These are phyloP conservation scores for Callipepla californica DNA, from an alignment of 2,113 vertebrate species.

Conservation along the genomic window DNA sequence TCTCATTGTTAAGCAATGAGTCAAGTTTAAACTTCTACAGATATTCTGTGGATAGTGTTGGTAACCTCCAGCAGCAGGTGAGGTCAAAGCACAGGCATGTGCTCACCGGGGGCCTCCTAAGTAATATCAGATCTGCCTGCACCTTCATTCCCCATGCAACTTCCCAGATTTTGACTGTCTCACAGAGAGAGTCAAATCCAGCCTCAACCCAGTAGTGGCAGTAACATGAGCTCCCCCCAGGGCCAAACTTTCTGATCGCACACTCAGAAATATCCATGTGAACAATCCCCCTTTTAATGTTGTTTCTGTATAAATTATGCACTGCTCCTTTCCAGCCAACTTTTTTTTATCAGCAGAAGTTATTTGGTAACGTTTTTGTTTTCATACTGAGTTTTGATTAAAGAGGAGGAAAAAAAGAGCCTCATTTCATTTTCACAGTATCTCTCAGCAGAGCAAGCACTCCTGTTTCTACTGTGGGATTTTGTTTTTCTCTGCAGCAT, in stretches of 20 bases:
- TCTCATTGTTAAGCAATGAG: slow-evolving; percentile 17
- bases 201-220: slow-evolving; percentile 57
- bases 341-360: slow-evolving; percentile 45
- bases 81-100: slow-evolving; percentile 50
- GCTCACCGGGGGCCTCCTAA: slow-evolving; percentile 35
- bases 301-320: slow-evolving; percentile 64
- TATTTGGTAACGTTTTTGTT: slow-evolving; percentile 67
- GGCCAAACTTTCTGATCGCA: slow-evolving; percentile 56
- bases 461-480: slow-evolving; percentile 72
- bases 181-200: slow-evolving; percentile 55
- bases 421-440: slow-evolving; percentile 68
- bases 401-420: slow-evolving; percentile 48
- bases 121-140: slow-evolving; percentile 53
- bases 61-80: slow-evolving; percentile 43
- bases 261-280: slow-evolving; percentile 56
- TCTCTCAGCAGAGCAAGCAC: slow-evolving; percentile 44
- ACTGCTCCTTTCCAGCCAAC: slow-evolving; percentile 36
- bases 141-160: slow-evolving; percentile 33
- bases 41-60: background rate
- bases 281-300: slow-evolving; percentile 49
- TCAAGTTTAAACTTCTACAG: slow-evolving; percentile 42
- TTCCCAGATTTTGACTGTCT: slow-evolving; percentile 55
- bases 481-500: slow-evolving; percentile 68
- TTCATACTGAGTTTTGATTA: slow-evolving; percentile 70
- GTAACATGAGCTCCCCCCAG: slow-evolving; percentile 43